Evolutionary conservation across 2,888 invertebrate species (phyloP).

Genomic region (Drosophila niveifrons): DNA sequence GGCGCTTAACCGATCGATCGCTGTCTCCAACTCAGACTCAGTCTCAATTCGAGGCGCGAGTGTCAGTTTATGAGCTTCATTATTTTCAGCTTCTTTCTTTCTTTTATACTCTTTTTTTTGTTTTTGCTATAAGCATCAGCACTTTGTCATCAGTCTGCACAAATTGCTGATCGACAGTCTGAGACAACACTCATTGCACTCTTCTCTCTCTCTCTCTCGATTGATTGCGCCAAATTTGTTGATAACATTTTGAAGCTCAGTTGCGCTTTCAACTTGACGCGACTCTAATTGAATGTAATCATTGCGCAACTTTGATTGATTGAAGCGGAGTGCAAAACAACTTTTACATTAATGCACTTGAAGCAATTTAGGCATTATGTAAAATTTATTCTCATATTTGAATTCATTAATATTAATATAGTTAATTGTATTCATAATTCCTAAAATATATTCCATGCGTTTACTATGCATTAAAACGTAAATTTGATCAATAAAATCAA

Average conservation of each 20-base stretch:
- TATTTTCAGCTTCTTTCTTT: slow-evolving; percentile 53
- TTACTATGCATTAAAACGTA: no score
- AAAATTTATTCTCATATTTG: no score
- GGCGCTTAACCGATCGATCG: slow-evolving; percentile 44
- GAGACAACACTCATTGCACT: slow-evolving; percentile 1
- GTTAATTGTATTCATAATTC: no score
- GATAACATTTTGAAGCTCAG: background rate
- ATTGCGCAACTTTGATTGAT: background rate
- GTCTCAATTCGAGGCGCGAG: slow-evolving; percentile 40
- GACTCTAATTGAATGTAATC: slow-evolving; percentile 1
- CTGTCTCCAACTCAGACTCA: slow-evolving; percentile 11
- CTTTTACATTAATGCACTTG: background rate
- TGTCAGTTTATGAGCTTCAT: slow-evolving; percentile 78
- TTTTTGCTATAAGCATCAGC: slow-evolving; percentile 13
- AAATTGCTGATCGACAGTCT: slow-evolving; percentile 22
- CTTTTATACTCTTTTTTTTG: background rate
- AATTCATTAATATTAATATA: no score
- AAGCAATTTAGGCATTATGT: no score
- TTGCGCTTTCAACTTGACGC: background rate
- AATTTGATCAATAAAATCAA: no score
- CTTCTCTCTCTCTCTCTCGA: background rate
- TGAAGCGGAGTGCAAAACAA: background rate
- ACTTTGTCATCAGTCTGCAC: slow-evolving; percentile 27
- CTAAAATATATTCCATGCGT: no score
- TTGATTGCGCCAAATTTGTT: slow-evolving; percentile 13